A percentile compares a stretch with the other conserved stretches of the same genome.
Conservation (phyloP, 2,888 invertebrate species). For the Andrena hattorfiana region DNA sequence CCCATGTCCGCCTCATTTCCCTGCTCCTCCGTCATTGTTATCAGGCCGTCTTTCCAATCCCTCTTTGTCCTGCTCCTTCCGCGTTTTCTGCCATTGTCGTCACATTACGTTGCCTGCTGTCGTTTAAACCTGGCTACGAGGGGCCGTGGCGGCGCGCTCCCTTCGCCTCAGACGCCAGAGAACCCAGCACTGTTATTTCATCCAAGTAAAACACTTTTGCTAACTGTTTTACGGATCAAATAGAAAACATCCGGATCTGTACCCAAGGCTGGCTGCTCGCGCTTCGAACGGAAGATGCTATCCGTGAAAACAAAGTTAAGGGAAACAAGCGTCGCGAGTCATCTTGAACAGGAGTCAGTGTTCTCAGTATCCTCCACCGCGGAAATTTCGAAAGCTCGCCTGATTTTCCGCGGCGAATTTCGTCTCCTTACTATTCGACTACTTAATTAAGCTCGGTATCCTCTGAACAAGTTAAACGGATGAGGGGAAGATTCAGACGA, state of each 20-base stretch:
- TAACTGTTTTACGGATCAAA: slow-evolving; percentile 28
- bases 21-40: slow-evolving; percentile 51
- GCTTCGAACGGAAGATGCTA: slow-evolving; percentile 3
- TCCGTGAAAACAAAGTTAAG: slow-evolving; percentile 3
- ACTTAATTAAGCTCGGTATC: too few relatives aligned
- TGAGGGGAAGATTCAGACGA: too few relatives aligned
- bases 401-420: neutral
- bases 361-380: neutral
- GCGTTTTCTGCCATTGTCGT: slow-evolving; percentile 52
- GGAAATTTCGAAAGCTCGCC: neutral
- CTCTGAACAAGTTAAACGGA: too few relatives aligned
- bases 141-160: neutral
- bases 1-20: slow-evolving; percentile 35
- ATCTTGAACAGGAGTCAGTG: neutral
- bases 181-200: slow-evolving; percentile 9
- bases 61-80: slow-evolving; percentile 34
- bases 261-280: neutral
- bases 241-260: slow-evolving; percentile 3
- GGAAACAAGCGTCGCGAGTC: slow-evolving; percentile 12
- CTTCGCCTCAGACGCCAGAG: neutral
- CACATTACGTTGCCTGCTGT: slow-evolving; percentile 24
- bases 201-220: slow-evolving; percentile 24
- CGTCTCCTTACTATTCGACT: neutral
- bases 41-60: slow-evolving; percentile 38
- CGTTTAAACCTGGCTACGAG: slow-evolving; percentile 18